Evolutionary conservation across 1,140 invertebrate genomes (phyloP).

Genomic region (Sycobia sp.): DNA sequence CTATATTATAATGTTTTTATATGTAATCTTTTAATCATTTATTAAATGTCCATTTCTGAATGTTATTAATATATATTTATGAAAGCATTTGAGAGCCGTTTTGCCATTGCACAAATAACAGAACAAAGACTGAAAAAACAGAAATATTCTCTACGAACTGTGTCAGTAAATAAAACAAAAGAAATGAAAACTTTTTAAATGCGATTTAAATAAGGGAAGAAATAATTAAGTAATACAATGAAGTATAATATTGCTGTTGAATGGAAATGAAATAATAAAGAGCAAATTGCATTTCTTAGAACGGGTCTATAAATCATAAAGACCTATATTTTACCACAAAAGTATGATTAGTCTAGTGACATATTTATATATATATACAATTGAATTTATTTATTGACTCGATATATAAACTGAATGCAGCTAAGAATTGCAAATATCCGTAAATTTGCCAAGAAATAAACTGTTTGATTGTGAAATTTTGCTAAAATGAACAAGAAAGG

Average conservation of each 20-base stretch:
- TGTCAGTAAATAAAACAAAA: constrained; percentile 9
- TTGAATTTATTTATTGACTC: constrained; percentile 54
- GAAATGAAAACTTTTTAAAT: constrained; percentile 4
- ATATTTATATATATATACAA: constrained; percentile 52
- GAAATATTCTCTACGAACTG: constrained; percentile 9
- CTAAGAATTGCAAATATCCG: constrained; percentile 35
- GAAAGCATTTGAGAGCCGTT: background rate
- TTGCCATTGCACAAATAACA: background rate
- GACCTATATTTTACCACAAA: constrained; percentile 56
- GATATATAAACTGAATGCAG: constrained; percentile 30
- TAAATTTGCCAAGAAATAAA: constrained; percentile 33
- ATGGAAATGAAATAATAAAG: constrained; percentile 3
- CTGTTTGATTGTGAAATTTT: constrained; percentile 30
- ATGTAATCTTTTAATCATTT: too few relatives aligned
- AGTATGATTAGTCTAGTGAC: constrained; percentile 52
- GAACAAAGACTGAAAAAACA: background rate
- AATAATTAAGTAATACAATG: background rate
- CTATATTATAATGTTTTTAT: too few relatives aligned
- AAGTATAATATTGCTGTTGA: constrained; percentile 13
- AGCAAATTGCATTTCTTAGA: background rate
- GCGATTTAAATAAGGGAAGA: constrained; percentile 7
- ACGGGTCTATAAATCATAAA: constrained; percentile 43
- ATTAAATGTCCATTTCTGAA: too few relatives aligned
- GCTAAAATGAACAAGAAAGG: background rate
- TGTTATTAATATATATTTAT: too few relatives aligned